Evolutionary conservation across 2,797 vertebrate genomes (phyloP), one percentile per base, ranked within the genome.

Genomic region (Acridotheres tristis): DNA sequence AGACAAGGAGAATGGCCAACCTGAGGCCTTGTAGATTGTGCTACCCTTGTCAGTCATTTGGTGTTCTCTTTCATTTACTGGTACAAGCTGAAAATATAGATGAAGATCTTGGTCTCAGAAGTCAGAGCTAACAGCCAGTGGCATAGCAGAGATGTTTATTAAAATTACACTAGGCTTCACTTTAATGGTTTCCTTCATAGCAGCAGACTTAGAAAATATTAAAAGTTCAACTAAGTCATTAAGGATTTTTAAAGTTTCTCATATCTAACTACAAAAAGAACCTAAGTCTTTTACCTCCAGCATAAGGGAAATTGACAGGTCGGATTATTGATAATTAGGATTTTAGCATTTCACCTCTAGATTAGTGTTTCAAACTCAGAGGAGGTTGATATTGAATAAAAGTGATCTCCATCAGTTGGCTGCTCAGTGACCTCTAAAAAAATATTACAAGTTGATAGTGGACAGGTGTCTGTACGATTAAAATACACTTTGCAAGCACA

Each of bases 391-490:
- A 89, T 16, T 38, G 45, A 89, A 81, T 58, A 69, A 82, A 96
- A 94, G 48, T 32, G 6, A 92, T 69, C 93, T 93, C 81, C 80
- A 85, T 85, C 84, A 94, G 84, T 75, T 88, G 62, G 45, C 78
- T 95, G 61, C 58, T 94, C 85, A 51, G 43, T 93, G 86, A 92
- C 59, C 87, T 85, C 94, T 79, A 13, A 58, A 69, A 69, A 96
- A 86, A 92, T 63, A 91, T 40, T 82, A 63, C 34, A 95, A 89
- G 29, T 88, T 90, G 48, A 55, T 94, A 68, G 93, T 47, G 61
- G 95, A 96, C 94, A 96, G 94, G 90, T 96, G 92, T 89, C 94
- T 94, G 43, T 88, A 82, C 55, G 91, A 96, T 92, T 96, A 95
- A 97, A 97, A 94, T 80, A 71, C 51, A 89, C 57, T 89, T 71